phyloP scores from a whole-genome alignment of 2,113 vertebrate species.

The Muntiacus muntjak region DNA sequence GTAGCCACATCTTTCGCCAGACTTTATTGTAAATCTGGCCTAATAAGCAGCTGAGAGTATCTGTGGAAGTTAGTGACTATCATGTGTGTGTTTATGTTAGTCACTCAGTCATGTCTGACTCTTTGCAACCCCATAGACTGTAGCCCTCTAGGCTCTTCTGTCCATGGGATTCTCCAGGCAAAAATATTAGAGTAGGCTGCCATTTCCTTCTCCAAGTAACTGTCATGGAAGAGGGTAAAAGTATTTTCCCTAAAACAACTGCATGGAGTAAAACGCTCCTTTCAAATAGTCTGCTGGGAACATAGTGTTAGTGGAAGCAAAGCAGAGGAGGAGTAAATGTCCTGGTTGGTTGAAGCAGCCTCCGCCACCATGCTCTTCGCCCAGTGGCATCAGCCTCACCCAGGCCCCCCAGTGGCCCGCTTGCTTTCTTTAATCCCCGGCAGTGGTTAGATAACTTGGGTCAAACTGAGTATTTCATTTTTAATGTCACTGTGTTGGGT shows the following conservation, averaged over 20 bases:
- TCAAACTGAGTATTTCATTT: not conserved
- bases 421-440: not conserved
- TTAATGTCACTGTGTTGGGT: not conserved
- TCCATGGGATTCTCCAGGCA: not conserved
- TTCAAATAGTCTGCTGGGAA: not conserved
- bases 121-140: not conserved
- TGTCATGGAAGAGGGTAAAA: not conserved
- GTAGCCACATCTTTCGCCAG: not conserved
- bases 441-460: not conserved
- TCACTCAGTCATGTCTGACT: not conserved
- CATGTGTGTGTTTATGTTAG: not conserved
- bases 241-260: not conserved
- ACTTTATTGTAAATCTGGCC: not conserved
- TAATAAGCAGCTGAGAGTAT: not conserved
- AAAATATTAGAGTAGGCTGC: not conserved
- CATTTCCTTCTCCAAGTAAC: not conserved
- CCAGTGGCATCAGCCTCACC: fast-evolving
- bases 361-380: fast-evolving
- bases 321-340: not conserved
- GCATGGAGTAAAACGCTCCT: not conserved
- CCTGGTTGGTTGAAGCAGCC: fast-evolving
- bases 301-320: not conserved
- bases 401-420: not conserved
- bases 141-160: not conserved
- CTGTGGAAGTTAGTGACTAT: not conserved